Conservation (phyloP, 2,888 invertebrate species). For the Polyommatus iphigenia region DNA sequence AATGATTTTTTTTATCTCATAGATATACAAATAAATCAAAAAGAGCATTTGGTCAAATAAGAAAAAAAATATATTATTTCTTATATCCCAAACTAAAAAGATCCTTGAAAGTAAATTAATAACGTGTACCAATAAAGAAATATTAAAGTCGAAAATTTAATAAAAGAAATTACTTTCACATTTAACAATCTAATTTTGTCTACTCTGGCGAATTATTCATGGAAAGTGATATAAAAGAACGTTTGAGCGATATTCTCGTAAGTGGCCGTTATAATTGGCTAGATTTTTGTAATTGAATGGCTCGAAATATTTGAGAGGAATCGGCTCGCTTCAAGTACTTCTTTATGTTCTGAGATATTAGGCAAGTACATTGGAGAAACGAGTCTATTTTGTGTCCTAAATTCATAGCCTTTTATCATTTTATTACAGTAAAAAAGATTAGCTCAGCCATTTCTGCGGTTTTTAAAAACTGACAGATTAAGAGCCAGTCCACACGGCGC, state of each 20-base stretch:
- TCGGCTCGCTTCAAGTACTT: not conserved
- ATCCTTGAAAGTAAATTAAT: not conserved
- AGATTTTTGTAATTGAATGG: not conserved
- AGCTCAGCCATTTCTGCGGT: no score
- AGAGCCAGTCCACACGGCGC: no score
- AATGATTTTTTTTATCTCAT: no score
- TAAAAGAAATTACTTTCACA: not conserved
- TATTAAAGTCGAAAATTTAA: not conserved
- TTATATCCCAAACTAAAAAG: not conserved
- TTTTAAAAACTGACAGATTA: not conserved
- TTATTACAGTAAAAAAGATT: no score
- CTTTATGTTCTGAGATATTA: not conserved
- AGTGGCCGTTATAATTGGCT: not conserved
- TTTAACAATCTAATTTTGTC: conserved; percentile 6
- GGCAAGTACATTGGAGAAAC: not conserved
- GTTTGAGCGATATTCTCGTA: not conserved
- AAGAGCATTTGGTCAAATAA: not conserved
- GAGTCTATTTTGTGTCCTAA: not conserved
- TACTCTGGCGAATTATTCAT: conserved; percentile 1
- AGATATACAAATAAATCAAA: not conserved
- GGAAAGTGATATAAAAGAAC: not conserved
- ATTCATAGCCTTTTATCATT: no score
- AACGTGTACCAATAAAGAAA: not conserved
- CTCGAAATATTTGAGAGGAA: not conserved
- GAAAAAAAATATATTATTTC: not conserved